These are phyloP conservation scores for Drosophila leonis DNA, from an alignment of 2,888 invertebrate species.

Conservation along the genomic window DNA sequence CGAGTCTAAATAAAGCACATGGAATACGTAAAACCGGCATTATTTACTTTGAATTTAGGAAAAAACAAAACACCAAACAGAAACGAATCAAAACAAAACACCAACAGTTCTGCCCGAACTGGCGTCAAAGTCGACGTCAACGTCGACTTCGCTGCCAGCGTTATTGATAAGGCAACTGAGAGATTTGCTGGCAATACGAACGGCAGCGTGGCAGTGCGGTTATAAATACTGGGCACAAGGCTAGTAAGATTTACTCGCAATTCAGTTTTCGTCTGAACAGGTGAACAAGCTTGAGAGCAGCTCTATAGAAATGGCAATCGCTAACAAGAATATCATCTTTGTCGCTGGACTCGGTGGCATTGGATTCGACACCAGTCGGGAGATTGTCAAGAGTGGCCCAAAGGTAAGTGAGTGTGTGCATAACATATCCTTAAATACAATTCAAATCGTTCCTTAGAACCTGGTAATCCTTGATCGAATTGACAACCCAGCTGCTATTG, in stretches of 20 bases:
- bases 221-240: slow-evolving; percentile 57
- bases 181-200: slow-evolving; percentile 4
- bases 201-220: slow-evolving; percentile 1
- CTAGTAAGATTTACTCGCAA: slow-evolving; percentile 27
- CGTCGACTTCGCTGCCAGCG: slow-evolving; percentile 15
- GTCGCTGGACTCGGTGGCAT: slow-evolving; percentile 82
- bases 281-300: slow-evolving; percentile 23
- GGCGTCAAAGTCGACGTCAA: slow-evolving; percentile 6
- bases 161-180: slow-evolving; percentile 39
- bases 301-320: slow-evolving; percentile 58
- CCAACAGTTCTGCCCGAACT: neutral
- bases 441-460: slow-evolving; percentile 59
- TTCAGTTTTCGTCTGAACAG: slow-evolving; percentile 38
- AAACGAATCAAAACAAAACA: slow-evolving; percentile 20
- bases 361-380: slow-evolving; percentile 76
- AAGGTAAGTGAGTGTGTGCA: slow-evolving; percentile 38
- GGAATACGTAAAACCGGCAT: slow-evolving; percentile 14
- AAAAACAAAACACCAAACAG: slow-evolving; percentile 24
- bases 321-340: slow-evolving; percentile 75
- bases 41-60: slow-evolving; percentile 3
- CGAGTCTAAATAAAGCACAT: slow-evolving; percentile 11
- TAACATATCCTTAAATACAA: neutral
- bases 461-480: slow-evolving; percentile 74
- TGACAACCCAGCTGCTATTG: slow-evolving; percentile 65
- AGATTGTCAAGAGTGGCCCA: slow-evolving; percentile 60